Evolutionary conservation across 2,113 vertebrate species (phyloP).

Genomic region (Microtus richardsoni): DNA sequence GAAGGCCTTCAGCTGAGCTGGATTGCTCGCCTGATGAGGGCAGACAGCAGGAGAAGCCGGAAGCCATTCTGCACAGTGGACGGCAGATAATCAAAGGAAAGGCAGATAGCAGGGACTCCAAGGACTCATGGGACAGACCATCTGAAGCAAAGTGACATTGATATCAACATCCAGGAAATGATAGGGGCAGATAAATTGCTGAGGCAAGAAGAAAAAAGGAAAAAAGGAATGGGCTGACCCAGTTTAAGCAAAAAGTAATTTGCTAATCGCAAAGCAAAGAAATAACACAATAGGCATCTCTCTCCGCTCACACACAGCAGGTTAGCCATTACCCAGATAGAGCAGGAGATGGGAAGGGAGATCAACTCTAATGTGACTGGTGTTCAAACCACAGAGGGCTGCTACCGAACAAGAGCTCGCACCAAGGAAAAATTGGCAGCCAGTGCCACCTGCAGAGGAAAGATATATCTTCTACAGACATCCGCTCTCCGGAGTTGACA

Average conservation of each 20-base stretch:
- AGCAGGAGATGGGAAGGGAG: neutral
- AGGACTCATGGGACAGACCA: slow-evolving; percentile 60
- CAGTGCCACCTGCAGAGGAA: slow-evolving; percentile 79
- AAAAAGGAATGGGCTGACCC: slow-evolving; percentile 67
- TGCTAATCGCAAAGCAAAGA: slow-evolving; percentile 75
- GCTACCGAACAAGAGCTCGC: slow-evolving; percentile 43
- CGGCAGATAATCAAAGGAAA: slow-evolving; percentile 62
- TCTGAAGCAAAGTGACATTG: slow-evolving; percentile 66
- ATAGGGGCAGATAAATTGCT: slow-evolving; percentile 75
- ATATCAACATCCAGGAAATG: slow-evolving; percentile 70
- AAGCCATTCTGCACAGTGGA: slow-evolving; percentile 46
- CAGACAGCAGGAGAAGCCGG: neutral
- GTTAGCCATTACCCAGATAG: slow-evolving; percentile 57
- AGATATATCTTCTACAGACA: slow-evolving; percentile 66
- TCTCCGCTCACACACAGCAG: slow-evolving; percentile 41
- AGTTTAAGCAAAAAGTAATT: slow-evolving; percentile 79
- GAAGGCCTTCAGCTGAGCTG: slow-evolving; percentile 1
- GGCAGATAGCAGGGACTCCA: slow-evolving; percentile 50
- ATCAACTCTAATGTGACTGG: slow-evolving; percentile 38
- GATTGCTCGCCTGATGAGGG: slow-evolving; percentile 50
- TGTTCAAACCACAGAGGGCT: neutral
- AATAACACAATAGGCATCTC: slow-evolving; percentile 32
- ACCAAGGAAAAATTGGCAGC: slow-evolving; percentile 72
- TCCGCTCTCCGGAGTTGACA: slow-evolving; percentile 68
- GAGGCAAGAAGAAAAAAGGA: slow-evolving; percentile 26